Percentiles rank a stretch among this genome's conserved stretches.
These are phyloP conservation scores for Pammene aurita DNA, from an alignment of 2,888 invertebrate species.

Conservation along the genomic window DNA sequence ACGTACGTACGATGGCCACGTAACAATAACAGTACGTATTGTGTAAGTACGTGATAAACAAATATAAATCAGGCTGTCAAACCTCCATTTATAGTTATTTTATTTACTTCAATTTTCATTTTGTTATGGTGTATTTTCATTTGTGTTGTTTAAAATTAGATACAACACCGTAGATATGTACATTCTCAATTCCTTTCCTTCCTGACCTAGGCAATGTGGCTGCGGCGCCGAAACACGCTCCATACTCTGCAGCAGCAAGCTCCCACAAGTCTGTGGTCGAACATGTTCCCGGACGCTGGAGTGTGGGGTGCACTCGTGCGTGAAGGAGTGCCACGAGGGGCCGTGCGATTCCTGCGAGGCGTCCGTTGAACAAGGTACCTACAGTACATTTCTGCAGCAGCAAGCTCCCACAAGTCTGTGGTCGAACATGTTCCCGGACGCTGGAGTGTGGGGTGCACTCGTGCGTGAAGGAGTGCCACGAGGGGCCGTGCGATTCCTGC, in stretches of 20 bases:
- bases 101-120: too few species aligned
- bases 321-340: slow-evolving; percentile 89
- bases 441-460: slow-evolving; percentile 91
- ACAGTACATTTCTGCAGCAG: slow-evolving; percentile 84
- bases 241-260: slow-evolving; percentile 88
- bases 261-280: slow-evolving; percentile 88
- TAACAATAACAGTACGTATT: too few species aligned
- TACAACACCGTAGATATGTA: too few species aligned
- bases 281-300: slow-evolving; percentile 88
- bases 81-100: too few species aligned
- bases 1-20: too few species aligned
- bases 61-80: too few species aligned
- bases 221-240: slow-evolving; percentile 88
- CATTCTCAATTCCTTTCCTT: too few species aligned
- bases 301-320: slow-evolving; percentile 91
- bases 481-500: slow-evolving; percentile 90
- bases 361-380: slow-evolving; percentile 85
- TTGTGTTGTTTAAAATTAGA: too few species aligned
- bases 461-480: slow-evolving; percentile 90
- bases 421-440: slow-evolving; percentile 86
- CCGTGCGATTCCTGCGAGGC: slow-evolving; percentile 88
- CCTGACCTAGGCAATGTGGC: slow-evolving; percentile 87
- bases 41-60: too few species aligned
- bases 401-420: slow-evolving; percentile 88
- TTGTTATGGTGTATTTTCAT: too few species aligned